Base-by-base conservation (phyloP, 2,113 vertebrate species). In the Forbesichthys agassizii region DNA sequence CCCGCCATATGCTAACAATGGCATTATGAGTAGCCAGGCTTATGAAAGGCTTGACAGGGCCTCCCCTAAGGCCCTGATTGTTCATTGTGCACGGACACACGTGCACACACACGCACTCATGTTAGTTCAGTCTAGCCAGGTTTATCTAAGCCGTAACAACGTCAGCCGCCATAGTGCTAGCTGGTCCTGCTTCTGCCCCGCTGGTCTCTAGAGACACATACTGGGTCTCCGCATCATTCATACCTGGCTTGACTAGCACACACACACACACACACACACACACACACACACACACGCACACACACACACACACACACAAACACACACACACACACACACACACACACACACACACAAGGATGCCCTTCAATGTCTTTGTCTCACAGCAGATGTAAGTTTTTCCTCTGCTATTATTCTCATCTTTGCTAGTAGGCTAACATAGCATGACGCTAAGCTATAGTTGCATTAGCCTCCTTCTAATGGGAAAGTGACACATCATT, bases 1-100 rank as follows among this genome's bases (percentile, higher is more conserved):
- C 79, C 73, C 75, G 48, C 72, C 88, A 80, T 89, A 91, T 89
- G 88, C 83, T 89, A 84, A 90, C 82, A 84, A 85, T 77, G 74
- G 69, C 82, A 61, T 82, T 73, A 75, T 71, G 83, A 78, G 75
- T 53, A 69, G 72, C 65, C 70, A 53, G 55, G 71, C 58, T 62
- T 73, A 48, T 59, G 20, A 42, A 52, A 48, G 11, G 56, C 55
- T 27, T 46, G 53, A 55, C 52, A 66, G 16, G 36, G 36, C 18
- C 54, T 33, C 54, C 54, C 55, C 46, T 33, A 27, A 27, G 51
- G n/a, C 11, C 48, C 1, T 5, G 20, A 47, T 2, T 27, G 27
- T 27, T 27, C 27, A 27, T 27, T 27, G 20, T 12, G 47, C 47
- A 63, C 14, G 6, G 14, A 63, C 62, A 20, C 16, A 49, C 62